A percentile compares a stretch with the other conserved stretches of the same genome.
These are phyloP conservation scores for Liodrosophila aerea DNA, from an alignment of 2,888 invertebrate genomes.

Conservation along the genomic window DNA sequence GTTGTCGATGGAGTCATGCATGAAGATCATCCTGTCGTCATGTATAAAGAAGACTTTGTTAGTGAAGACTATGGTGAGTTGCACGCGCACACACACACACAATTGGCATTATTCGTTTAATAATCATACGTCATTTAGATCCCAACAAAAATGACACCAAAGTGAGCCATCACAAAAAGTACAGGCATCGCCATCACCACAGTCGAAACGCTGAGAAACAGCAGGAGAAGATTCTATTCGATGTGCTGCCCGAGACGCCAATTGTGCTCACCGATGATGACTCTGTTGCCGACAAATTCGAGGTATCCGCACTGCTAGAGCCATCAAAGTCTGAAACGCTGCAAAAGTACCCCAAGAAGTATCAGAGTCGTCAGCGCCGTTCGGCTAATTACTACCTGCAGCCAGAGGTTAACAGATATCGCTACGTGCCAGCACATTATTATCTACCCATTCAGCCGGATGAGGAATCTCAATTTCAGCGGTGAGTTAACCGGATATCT, in stretches of 20 bases:
- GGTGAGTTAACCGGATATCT: conserved; percentile 16
- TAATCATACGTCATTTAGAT: conserved; percentile 32
- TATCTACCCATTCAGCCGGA: conserved; percentile 22
- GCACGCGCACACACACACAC: neutral
- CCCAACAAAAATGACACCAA: conserved; percentile 60
- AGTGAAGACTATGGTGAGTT: conserved; percentile 78
- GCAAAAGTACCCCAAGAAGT: conserved; percentile 75
- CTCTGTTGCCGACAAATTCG: conserved; percentile 41
- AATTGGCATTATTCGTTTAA: too few relatives aligned
- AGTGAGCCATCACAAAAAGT: conserved; percentile 35
- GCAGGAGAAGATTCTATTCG: conserved; percentile 74
- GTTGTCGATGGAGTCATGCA: conserved; percentile 64
- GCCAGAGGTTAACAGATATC: neutral
- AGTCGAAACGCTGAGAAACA: conserved; percentile 33
- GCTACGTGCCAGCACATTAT: neutral
- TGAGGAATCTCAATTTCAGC: neutral
- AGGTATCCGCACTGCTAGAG: conserved; percentile 54
- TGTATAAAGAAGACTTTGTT: conserved; percentile 81
- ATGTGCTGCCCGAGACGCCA: conserved; percentile 72
- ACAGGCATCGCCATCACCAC: conserved; percentile 64
- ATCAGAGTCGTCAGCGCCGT: conserved; percentile 69
- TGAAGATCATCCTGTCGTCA: conserved; percentile 78
- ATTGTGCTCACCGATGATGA: conserved; percentile 52
- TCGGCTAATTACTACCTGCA: conserved; percentile 34
- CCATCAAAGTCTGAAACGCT: conserved; percentile 50